Conservation (phyloP, 1,140 invertebrate species). For the Saxidomus purpurata region DNA sequence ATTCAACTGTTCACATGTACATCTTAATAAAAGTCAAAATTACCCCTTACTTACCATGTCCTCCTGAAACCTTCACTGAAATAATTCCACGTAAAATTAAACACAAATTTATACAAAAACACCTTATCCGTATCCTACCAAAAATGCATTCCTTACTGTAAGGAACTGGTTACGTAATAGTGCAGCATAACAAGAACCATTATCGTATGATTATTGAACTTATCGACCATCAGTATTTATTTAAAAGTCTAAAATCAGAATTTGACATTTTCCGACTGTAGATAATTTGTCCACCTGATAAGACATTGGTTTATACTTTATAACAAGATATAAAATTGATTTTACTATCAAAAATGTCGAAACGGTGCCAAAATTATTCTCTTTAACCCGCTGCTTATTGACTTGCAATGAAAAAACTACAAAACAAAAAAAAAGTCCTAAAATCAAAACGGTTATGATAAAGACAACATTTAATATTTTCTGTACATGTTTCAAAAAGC, state of each 20-base stretch:
- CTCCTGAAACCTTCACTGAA: no score
- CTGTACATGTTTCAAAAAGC: no score
- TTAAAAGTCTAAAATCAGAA: neutral
- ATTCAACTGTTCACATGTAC: no score
- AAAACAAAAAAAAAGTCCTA: no score
- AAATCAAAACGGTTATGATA: no score
- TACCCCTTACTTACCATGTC: no score
- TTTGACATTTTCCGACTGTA: neutral
- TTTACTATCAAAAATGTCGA: neutral
- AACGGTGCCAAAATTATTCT: neutral
- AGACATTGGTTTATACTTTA: neutral
- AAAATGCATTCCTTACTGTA: no score
- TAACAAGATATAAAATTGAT: neutral
- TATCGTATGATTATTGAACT: neutral
- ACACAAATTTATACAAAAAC: no score
- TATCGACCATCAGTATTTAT: slow-evolving; percentile 11
- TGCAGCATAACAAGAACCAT: neutral
- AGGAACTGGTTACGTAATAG: neutral
- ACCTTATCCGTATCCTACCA: no score
- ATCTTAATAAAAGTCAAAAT: no score
- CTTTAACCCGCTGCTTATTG: neutral
- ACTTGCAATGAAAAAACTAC: neutral
- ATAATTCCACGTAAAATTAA: no score
- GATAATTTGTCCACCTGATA: neutral
- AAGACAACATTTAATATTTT: no score